Evolutionary conservation across 2,888 invertebrate genomes (phyloP).

Genomic region (Alitta virens): DNA sequence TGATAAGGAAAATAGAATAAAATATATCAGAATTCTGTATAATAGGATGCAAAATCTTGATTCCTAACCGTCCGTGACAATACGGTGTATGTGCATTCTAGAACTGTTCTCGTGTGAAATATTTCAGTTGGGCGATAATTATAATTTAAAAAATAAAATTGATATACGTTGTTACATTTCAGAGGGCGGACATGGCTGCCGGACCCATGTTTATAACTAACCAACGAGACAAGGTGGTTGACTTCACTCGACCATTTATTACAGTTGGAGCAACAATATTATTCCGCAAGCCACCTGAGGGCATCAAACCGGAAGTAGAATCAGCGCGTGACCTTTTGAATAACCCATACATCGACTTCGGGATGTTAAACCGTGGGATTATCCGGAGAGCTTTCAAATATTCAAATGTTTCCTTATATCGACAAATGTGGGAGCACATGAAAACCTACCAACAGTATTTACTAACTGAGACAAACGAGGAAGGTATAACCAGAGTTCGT

Average conservation of each 20-base stretch:
- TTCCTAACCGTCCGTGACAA: no score
- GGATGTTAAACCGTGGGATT: slow-evolving; percentile 27
- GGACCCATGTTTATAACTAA: slow-evolving; percentile 29
- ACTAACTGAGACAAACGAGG: slow-evolving; percentile 28
- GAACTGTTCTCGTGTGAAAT: no score
- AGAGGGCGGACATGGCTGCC: slow-evolving; percentile 30
- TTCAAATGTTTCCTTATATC: slow-evolving; percentile 22
- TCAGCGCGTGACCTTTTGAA: slow-evolving; percentile 22
- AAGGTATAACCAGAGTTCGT: slow-evolving; percentile 25
- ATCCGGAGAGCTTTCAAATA: slow-evolving; percentile 22
- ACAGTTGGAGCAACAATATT: slow-evolving; percentile 25
- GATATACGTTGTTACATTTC: no score
- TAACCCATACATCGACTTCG: slow-evolving; percentile 20
- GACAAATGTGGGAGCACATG: slow-evolving; percentile 23
- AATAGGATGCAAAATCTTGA: no score
- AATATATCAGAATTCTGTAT: no score
- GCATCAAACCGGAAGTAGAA: slow-evolving; percentile 1
- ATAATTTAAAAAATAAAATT: no score
- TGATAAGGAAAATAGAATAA: no score
- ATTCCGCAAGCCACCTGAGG: slow-evolving; percentile 18
- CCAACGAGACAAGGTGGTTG: slow-evolving; percentile 22
- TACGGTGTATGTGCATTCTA: no score
- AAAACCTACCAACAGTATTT: slow-evolving; percentile 14
- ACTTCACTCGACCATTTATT: slow-evolving; percentile 27
- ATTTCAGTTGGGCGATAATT: no score